phyloP scores from a whole-genome alignment of 2,797 vertebrate species.

The Lagorchestes hirsutus region DNA sequence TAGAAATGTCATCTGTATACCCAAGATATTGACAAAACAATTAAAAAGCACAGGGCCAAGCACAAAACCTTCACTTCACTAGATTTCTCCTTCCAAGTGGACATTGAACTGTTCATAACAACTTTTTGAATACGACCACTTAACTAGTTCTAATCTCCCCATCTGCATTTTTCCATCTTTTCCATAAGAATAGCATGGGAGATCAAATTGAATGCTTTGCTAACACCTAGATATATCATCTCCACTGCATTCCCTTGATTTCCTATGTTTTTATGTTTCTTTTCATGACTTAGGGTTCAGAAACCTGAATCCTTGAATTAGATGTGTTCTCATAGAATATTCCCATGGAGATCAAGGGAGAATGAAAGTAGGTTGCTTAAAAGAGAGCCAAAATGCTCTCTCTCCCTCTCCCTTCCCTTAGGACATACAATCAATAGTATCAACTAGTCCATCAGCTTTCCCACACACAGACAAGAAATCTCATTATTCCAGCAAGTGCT shows the following conservation, averaged over 20 bases:
- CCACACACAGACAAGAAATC: not conserved
- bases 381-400: not conserved
- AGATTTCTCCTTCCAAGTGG: not conserved
- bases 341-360: not conserved
- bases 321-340: not conserved
- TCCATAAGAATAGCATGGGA: not conserved
- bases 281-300: not conserved
- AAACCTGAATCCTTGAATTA: conserved; percentile 27
- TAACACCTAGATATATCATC: not conserved
- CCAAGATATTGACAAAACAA: not conserved
- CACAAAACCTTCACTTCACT: not conserved
- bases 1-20: not conserved
- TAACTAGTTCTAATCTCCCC: not conserved
- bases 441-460: not conserved
- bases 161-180: not conserved
- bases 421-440: not conserved
- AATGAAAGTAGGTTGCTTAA: not conserved
- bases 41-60: not conserved
- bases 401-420: not conserved
- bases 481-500: not conserved
- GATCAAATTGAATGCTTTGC: not conserved
- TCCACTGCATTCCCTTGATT: not conserved
- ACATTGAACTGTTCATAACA: not conserved
- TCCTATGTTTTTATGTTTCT: not conserved
- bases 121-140: not conserved